Conservation (phyloP, 2,797 vertebrate genomes). For the Platalea minor region DNA sequence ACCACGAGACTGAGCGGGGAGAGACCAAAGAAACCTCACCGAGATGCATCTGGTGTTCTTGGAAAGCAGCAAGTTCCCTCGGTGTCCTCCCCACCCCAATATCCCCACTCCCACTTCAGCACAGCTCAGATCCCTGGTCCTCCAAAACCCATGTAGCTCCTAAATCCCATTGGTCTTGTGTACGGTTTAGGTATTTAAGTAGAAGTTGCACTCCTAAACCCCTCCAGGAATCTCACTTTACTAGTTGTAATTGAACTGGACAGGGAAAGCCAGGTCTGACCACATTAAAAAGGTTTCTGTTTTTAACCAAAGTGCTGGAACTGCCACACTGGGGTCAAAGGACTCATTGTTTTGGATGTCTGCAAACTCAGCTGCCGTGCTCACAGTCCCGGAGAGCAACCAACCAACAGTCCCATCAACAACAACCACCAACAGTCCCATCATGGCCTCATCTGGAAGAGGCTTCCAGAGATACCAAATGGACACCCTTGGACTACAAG, state of each 20-base stretch:
- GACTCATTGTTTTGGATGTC: background rate
- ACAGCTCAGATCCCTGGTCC: background rate
- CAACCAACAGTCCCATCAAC: background rate
- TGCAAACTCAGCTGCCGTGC: background rate
- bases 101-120: background rate
- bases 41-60: background rate
- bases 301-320: background rate
- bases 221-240: background rate
- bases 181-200: background rate
- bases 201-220: background rate
- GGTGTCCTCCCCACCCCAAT: background rate
- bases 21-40: background rate
- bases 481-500: background rate
- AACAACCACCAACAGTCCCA: background rate
- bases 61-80: background rate
- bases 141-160: background rate
- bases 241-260: background rate
- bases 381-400: background rate
- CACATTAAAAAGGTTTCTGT: background rate
- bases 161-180: background rate
- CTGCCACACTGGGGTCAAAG: accelerated
- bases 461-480: background rate
- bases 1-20: background rate
- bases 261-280: background rate
- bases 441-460: background rate